phyloP scores from a whole-genome alignment of 2,797 vertebrate species.

The Scolopax bukidnonensis region DNA sequence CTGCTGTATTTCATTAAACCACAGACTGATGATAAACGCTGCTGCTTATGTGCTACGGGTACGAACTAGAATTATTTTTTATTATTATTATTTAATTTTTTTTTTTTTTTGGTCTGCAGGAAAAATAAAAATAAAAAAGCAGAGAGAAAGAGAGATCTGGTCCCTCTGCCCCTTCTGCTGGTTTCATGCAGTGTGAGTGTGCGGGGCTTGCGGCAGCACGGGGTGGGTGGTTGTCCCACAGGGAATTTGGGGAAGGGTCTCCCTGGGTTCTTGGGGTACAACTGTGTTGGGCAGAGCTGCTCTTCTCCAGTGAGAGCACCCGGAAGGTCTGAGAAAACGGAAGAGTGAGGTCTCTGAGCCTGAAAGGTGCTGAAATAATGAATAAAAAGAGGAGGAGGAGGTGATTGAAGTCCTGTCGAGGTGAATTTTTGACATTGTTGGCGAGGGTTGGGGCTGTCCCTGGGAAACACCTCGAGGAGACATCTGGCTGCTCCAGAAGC shows the following conservation, averaged over 20 bases:
- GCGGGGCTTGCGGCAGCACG: background rate
- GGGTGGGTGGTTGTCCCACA: background rate
- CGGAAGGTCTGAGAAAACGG: background rate
- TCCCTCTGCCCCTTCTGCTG: background rate
- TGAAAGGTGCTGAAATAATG: background rate
- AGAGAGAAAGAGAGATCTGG: background rate
- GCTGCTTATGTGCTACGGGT: slow-evolving; percentile 74
- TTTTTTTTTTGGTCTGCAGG: background rate
- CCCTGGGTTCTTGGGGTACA: rapidly evolving
- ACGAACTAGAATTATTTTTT: background rate
- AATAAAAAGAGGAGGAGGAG: background rate
- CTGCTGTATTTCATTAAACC: slow-evolving; percentile 78
- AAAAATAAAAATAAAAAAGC: background rate
- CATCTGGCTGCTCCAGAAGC: rapidly evolving
- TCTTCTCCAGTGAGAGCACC: background rate
- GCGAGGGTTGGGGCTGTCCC: background rate
- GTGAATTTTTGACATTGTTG: rapidly evolving
- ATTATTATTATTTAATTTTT: background rate
- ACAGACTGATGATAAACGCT: background rate
- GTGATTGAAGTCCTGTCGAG: background rate
- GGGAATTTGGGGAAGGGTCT: background rate
- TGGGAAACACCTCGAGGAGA: background rate
- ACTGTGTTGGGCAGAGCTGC: rapidly evolving
- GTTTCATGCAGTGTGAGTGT: background rate
- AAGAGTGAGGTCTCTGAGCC: background rate